Evolutionary conservation across 2,113 vertebrate genomes (phyloP).

Genomic region (Tychaedon coryphoeus): DNA sequence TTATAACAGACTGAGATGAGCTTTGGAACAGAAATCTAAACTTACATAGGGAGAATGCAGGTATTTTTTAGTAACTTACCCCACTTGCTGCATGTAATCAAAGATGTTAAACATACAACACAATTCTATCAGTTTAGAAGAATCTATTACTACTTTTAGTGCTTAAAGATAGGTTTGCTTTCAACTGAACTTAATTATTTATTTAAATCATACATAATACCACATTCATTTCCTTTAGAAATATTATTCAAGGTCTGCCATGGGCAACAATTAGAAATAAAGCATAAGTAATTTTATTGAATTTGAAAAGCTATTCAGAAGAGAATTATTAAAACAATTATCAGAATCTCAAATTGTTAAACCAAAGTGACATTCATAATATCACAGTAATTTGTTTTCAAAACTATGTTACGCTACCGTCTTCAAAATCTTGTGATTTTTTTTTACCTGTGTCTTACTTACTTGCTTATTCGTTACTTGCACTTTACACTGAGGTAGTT

Average conservation of each 20-base stretch:
- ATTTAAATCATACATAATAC: not conserved
- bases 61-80: not conserved
- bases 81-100: not conserved
- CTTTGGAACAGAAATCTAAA: not conserved
- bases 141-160: not conserved
- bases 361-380: not conserved
- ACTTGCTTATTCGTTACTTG: not conserved
- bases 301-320: constrained; percentile 7
- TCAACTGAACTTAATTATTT: not conserved
- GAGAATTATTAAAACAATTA: constrained; percentile 25
- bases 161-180: not conserved
- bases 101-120: not conserved
- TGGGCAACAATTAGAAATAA: constrained; percentile 13
- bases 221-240: not conserved
- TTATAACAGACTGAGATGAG: not conserved
- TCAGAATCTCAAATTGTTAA: constrained; percentile 1
- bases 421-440: not conserved
- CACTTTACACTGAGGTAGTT: not conserved
- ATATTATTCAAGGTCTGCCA: not conserved
- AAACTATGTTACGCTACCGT: not conserved
- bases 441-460: not conserved
- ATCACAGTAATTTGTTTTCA: not conserved
- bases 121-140: not conserved
- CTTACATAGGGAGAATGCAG: not conserved
- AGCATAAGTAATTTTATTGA: constrained; percentile 2